phyloP scores from a whole-genome alignment of 2,113 vertebrate species.

The Tichodroma muraria region DNA sequence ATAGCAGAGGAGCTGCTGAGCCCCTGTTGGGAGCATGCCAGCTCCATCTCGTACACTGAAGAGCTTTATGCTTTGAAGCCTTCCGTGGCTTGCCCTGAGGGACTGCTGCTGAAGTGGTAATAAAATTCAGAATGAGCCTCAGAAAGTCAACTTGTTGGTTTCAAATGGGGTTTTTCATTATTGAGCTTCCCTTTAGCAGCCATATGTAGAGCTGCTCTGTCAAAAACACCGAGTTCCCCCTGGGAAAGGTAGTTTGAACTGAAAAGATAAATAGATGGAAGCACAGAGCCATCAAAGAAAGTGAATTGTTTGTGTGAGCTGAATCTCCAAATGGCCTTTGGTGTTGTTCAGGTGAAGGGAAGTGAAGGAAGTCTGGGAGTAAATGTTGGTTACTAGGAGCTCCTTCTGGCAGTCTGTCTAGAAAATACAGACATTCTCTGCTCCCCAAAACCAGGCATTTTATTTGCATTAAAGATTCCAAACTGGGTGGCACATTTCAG shows the following conservation, averaged over 20 bases:
- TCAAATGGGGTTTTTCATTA: not conserved
- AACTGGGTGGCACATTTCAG: not conserved
- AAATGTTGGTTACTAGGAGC: not conserved
- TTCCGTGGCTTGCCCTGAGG: not conserved
- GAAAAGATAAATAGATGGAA: not conserved
- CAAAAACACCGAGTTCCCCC: not conserved
- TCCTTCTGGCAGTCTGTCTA: not conserved
- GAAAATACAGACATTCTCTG: not conserved
- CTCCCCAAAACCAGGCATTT: not conserved
- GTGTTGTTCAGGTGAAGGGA: not conserved
- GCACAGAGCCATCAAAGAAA: not conserved
- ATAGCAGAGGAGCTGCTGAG: not conserved
- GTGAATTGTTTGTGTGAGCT: not conserved
- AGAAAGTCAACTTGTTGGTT: constrained; percentile 19
- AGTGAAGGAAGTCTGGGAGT: not conserved
- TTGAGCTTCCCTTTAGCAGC: not conserved
- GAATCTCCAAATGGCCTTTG: not conserved
- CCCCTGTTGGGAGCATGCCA: not conserved
- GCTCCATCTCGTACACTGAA: not conserved
- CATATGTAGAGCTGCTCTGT: not conserved
- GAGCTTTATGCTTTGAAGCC: constrained; percentile 5
- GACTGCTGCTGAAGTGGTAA: constrained; percentile 37
- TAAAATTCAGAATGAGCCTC: constrained; percentile 24
- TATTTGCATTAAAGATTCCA: not conserved
- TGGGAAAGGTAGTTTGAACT: not conserved